phyloP scores from a whole-genome alignment of 2,113 vertebrate species.

The Panurus biarmicus region DNA sequence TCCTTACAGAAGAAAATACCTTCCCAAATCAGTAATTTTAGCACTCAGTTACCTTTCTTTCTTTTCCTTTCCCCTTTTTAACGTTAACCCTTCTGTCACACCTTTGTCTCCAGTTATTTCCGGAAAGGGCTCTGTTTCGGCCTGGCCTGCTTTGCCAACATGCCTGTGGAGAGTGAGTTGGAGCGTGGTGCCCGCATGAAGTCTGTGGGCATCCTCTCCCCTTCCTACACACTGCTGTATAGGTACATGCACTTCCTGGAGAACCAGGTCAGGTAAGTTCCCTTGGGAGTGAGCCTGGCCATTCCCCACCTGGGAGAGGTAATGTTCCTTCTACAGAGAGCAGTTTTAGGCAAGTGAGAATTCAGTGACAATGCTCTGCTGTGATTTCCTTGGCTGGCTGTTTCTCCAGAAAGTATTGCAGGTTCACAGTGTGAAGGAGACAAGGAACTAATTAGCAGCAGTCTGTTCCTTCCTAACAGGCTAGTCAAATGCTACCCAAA shows the following conservation, averaged over 20 bases:
- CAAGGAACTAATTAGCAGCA: neutral
- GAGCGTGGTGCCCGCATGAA: constrained; percentile 97
- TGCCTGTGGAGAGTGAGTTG: constrained; percentile 94
- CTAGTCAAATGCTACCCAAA: neutral
- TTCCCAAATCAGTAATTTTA: neutral
- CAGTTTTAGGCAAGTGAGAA: neutral
- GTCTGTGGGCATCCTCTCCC: constrained; percentile 93
- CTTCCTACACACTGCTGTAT: constrained; percentile 93
- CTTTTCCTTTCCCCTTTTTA: neutral
- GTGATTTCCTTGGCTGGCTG: neutral
- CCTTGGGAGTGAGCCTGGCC: neutral
- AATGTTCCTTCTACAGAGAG: neutral
- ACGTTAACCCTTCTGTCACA: neutral
- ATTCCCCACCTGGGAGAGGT: neutral
- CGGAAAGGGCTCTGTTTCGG: constrained; percentile 94
- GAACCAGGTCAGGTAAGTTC: constrained; percentile 92
- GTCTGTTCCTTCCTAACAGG: neutral
- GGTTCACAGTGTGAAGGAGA: neutral
- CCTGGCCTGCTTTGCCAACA: constrained; percentile 96
- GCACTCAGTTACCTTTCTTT: neutral
- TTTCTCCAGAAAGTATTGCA: neutral
- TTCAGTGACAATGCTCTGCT: neutral
- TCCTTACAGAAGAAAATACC: neutral
- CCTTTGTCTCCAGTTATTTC: constrained; percentile 81
- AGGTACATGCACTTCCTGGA: constrained; percentile 99